Evolutionary conservation across 2,113 vertebrate genomes (phyloP), one percentile per base, ranked within the genome.

Genomic region (Epinephelus lanceolatus): DNA sequence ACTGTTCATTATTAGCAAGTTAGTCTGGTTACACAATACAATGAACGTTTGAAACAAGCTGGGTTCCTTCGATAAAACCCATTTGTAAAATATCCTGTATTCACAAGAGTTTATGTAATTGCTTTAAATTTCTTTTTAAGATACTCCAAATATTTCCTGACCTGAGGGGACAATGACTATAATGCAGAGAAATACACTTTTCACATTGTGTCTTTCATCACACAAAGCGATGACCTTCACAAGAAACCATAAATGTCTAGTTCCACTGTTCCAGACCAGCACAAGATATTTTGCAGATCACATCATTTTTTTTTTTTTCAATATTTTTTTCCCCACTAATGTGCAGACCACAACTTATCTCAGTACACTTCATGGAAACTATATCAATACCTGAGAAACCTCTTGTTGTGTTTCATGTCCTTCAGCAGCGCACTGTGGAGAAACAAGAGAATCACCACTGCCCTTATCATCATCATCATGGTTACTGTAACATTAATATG

Each of bases 361-460:
- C 33, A 42, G 6, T 27, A 27, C 25, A 52, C 6, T 70, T 80
- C 0, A 51, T 40, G 2, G 6, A 71, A 53, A 52, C 30, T 14
- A 2, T n/a, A 42, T 45, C 14, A 5, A 18, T 66, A 82, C 45
- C 42, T 73, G 66, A 81, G 51, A 65, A 60, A 77, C 61, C 60
- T 86, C 37, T 49, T 33, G 40, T 60, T 49, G 45, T 72, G 17
- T 57, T 75, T 82, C 21, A 10, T 51, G 33, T 67, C 15, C n/a
- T 52, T 81, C 77, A 59, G 14, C 47, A 13, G 47, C 33, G 19
- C 0, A 72, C 87, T 88, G 52, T 67, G 17, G 80, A 0, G 14
- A 72, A 33, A 45, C 5, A 73, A 52, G 9, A 62, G 47, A 1
- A 49, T 18, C 23, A 63, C 71, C 33, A 63, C 7, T 55, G 67